Base-by-base conservation (phyloP, 2,113 vertebrate genomes). In the Bubo bubo region DNA sequence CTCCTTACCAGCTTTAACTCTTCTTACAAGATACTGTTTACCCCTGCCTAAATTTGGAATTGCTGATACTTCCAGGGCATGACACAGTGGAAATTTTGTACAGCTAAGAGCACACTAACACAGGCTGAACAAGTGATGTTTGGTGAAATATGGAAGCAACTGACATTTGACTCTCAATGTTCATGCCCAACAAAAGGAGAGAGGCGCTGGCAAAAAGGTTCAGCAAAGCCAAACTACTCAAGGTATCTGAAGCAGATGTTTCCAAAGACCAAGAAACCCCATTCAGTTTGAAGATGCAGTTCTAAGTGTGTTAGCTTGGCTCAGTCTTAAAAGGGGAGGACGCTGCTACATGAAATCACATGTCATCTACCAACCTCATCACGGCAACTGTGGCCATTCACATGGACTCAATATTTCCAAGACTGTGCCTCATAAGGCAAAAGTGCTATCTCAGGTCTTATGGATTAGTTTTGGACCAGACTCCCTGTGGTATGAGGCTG, bases 281-380 rank as follows among this genome's bases (percentile, higher is more conserved):
- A 34, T 14, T 12, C 8, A 49, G 32, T 16, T 3, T 39, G 41
- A 85, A 79, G 24, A 12, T 27, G 30, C 41, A 58, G 13, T 24
- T 72, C 26, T 17, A 64, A 85, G 76, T 10, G 17, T 0, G 0
- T 50, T 39, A 74, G 21, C 39, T 41, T 41, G 9, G 45, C 6
- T 41, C 55, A 27, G 35, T 22, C 47, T 63, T 72, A 66, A 47
- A 66, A 88, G 3, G 14, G 4, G 10, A 74, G 12, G 23, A 80
- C 0, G 0, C 22, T 5, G 7, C 26, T 56, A 24, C 43, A 37
- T 3, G 22, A 89, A 72, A 68, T 21, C 23, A 32, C 1, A 0
- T 2, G 3, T 16, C 41, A n/a, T 6, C 1, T 1, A 27, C 18
- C 84, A 86, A 8, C 12, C 30, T 56, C 49, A 34, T 50, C 21